Percentiles rank a stretch among this genome's conserved stretches.
Evolutionary conservation across 2,113 vertebrate genomes (phyloP).

Genomic region (Columba janthina): DNA sequence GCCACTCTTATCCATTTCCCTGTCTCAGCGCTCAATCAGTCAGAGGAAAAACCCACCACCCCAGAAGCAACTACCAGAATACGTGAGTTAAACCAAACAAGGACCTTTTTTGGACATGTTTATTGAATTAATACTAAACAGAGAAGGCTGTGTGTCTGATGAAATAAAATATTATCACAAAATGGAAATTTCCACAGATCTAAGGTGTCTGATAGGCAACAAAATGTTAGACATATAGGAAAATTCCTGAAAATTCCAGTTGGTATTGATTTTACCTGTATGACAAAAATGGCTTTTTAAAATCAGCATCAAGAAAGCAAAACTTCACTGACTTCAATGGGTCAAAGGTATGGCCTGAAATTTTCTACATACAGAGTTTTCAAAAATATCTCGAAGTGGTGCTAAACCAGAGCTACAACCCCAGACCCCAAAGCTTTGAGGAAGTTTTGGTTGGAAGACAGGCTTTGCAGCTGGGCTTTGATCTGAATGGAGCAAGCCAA

Average conservation of each 20-base stretch:
- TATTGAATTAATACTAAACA: background rate
- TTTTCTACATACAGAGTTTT: background rate
- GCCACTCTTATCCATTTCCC: conserved; percentile 11
- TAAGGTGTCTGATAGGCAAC: background rate
- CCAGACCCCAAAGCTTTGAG: background rate
- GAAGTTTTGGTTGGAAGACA: background rate
- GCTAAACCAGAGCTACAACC: background rate
- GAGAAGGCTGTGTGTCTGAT: background rate
- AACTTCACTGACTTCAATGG: background rate
- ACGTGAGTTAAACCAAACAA: background rate
- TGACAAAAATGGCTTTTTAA: background rate
- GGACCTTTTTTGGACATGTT: background rate
- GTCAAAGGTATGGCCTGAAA: background rate
- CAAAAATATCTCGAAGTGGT: background rate
- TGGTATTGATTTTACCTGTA: background rate
- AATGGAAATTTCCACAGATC: background rate
- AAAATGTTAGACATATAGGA: background rate
- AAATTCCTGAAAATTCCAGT: background rate
- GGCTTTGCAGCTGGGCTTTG: background rate
- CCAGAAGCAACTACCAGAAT: background rate
- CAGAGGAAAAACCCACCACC: background rate
- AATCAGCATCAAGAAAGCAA: background rate
- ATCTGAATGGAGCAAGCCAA: background rate
- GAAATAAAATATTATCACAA: background rate
- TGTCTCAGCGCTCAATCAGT: background rate